Evolutionary conservation across 2,113 vertebrate species (phyloP), one percentile per base, ranked within the genome.

Genomic region (Athene cunicularia): DNA sequence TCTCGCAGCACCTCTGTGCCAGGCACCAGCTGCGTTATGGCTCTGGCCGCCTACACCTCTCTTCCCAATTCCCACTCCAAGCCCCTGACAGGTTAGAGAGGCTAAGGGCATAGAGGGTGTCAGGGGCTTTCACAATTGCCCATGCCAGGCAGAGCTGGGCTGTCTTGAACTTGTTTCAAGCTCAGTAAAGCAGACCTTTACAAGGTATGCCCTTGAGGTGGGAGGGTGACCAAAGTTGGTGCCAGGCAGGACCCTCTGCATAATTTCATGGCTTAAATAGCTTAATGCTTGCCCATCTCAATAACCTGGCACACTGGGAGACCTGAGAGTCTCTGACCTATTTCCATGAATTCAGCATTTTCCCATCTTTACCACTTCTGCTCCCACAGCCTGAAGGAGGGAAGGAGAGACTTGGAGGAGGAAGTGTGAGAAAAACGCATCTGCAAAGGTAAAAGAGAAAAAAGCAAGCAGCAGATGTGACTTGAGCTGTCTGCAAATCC

Each of bases 321-420:
- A 68, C 89, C 76, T 86, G 53, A 63, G n/a, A 86, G 8, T 39
- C 37, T 85, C 91, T 95, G 91, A 95, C 81, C 70, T 84, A 64
- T 90, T 96, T 96, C 71, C 74, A 82, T 50, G 49, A 90, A 93
- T 96, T 90, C 88, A 75, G 66, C 41, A 30, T 96, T 96, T 91
- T 88, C 22, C 59, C 47, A 16, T 82, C 70, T 95, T 92, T 12
- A 37, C 24, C 6, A 3, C n/a, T 68, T 80, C 60, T 94, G 63
- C 55, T 95, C 45, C 94, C 5, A 5, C 92, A 93, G 73, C 85
- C 86, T 5, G 10, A 64, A 94, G 80, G 71, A 89, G 59, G 53
- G 80, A 83, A 94, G 75, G 90, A 95, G 73, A 35, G 28, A 49
- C 53, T 75, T 85, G 52, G 56, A 0, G 0, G 77, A 95, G 60